A percentile compares a stretch with the other conserved stretches of the same genome.
Evolutionary conservation across 2,113 vertebrate species (phyloP).

Genomic region (Menidia beryllina): DNA sequence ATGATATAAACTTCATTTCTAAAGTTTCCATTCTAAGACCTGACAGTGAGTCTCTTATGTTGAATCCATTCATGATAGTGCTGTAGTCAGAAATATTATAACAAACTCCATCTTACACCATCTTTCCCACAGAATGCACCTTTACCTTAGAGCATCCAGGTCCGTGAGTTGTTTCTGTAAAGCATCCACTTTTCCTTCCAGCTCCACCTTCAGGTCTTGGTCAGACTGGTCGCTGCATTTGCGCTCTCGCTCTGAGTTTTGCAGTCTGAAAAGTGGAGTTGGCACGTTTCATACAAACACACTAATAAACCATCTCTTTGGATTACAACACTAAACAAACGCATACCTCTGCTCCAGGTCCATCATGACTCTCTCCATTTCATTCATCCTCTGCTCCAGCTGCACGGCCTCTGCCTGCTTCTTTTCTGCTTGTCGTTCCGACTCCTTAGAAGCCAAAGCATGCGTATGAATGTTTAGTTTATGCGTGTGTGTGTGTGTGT

Average conservation of each 20-base stretch:
- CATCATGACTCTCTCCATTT: conserved; percentile 87
- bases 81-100: too few relatives aligned
- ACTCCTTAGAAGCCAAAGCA: conserved; percentile 79
- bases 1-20: too few relatives aligned
- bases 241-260: conserved; percentile 84
- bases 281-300: neutral
- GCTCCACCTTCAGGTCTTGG: conserved; percentile 85
- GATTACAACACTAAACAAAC: neutral
- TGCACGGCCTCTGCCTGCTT: conserved; percentile 86
- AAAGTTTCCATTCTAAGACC: too few relatives aligned
- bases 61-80: too few relatives aligned
- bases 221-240: conserved; percentile 85
- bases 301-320: neutral
- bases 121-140: neutral
- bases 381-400: conserved; percentile 88
- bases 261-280: conserved; percentile 80
- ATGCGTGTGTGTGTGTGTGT: neutral
- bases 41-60: too few relatives aligned
- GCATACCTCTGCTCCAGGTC: conserved; percentile 90
- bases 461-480: neutral
- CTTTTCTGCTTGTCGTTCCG: conserved; percentile 85
- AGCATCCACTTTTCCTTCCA: conserved; percentile 81
- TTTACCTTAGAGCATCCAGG: conserved; percentile 88
- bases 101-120: too few relatives aligned
- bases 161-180: conserved; percentile 88